Conservation (phyloP, 64 coral and sea anemone genomes). For the Montipora foliosa region DNA sequence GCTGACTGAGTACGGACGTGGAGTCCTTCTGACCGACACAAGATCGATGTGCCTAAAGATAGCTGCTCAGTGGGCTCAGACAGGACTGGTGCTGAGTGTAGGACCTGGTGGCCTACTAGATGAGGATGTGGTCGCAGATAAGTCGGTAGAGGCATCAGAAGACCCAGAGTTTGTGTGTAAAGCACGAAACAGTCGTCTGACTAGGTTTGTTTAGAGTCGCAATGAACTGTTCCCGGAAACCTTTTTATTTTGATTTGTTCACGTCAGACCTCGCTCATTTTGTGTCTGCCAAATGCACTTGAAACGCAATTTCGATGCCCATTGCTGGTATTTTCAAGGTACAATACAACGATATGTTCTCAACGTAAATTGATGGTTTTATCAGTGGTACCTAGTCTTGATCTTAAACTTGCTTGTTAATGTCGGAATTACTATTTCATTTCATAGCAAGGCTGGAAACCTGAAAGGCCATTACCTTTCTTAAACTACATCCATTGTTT, state of each 20-base stretch:
- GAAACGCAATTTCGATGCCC: too few species aligned
- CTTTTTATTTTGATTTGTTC: too few species aligned
- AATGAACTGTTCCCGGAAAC: too few species aligned
- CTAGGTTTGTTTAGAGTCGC: conserved; percentile 8
- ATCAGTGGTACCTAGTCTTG: background rate
- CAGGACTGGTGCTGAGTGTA: conserved; percentile 88
- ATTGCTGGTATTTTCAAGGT: too few species aligned
- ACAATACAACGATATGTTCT: background rate
- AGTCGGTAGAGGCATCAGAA: conserved; percentile 23
- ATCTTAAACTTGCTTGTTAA: background rate
- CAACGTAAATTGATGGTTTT: background rate
- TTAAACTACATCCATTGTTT: too few species aligned
- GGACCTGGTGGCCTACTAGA: conserved; percentile 38
- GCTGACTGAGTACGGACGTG: conserved; percentile 76
- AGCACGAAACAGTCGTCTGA: conserved; percentile 29
- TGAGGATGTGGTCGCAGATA: background rate
- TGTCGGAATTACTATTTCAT: too few species aligned
- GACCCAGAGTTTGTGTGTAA: conserved; percentile 46
- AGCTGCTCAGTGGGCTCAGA: conserved; percentile 76
- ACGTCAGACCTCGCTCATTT: too few species aligned
- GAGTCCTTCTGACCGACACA: conserved; percentile 80
- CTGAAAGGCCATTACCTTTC: too few species aligned
- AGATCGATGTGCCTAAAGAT: conserved; percentile 63
- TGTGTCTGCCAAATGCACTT: too few species aligned
- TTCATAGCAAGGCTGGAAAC: too few species aligned